Percentiles rank a stretch among this genome's conserved stretches.
Conservation (phyloP, 2,113 vertebrate genomes). For the Gobius niger region DNA sequence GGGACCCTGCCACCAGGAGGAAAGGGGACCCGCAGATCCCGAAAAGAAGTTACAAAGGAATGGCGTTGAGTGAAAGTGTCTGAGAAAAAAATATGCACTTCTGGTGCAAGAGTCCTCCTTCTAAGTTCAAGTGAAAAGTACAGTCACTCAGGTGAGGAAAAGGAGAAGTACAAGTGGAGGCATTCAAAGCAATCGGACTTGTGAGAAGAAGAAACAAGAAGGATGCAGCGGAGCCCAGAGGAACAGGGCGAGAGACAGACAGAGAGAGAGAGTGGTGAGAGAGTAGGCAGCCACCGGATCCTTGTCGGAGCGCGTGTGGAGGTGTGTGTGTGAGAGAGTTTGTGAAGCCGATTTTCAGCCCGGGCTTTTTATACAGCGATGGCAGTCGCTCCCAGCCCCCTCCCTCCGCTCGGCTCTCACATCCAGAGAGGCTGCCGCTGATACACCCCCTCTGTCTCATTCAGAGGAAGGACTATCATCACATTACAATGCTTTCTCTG, state of each 20-base stretch:
- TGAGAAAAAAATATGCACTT: conserved; percentile 74
- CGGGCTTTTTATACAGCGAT: conserved; percentile 78
- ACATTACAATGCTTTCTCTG: conserved; percentile 46
- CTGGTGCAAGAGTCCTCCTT: conserved; percentile 46
- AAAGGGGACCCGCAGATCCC: conserved; percentile 68
- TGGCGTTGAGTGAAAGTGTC: conserved; percentile 65
- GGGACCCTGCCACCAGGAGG: conserved; percentile 67
- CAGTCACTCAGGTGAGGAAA: conserved; percentile 59
- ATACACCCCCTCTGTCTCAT: conserved; percentile 47
- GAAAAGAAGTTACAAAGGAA: conserved; percentile 59
- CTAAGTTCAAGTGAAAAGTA: conserved; percentile 63
- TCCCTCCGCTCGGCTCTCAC: conserved; percentile 49
- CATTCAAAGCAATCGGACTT: conserved; percentile 65
- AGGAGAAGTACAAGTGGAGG: conserved; percentile 47
- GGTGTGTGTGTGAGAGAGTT: conserved; percentile 62
- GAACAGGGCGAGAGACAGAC: conserved; percentile 58
- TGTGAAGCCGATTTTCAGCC: conserved; percentile 77
- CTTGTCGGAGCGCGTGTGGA: conserved; percentile 38
- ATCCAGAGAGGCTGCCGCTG: conserved; percentile 65
- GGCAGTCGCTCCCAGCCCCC: conserved; percentile 44
- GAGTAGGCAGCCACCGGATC: conserved; percentile 70
- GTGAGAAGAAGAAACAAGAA: conserved; percentile 62
- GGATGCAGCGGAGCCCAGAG: conserved; percentile 63
- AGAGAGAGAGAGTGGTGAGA: conserved; percentile 47
- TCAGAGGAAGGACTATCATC: conserved; percentile 65